Base-by-base conservation (phyloP, 2,888 invertebrate genomes). In the Allolobophora icterica region DNA sequence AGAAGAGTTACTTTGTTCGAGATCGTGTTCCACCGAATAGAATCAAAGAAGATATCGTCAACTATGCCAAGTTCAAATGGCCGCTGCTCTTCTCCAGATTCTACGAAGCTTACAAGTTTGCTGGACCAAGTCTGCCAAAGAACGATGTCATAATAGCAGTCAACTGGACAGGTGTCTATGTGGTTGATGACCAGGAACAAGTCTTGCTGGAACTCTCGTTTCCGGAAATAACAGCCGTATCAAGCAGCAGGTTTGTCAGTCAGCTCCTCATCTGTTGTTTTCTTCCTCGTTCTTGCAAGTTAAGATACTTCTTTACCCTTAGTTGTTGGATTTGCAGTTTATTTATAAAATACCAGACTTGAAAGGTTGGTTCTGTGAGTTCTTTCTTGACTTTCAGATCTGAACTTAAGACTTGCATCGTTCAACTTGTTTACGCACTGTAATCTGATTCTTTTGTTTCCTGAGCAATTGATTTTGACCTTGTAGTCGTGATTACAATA, bases 131-230 rank as follows among this genome's bases (percentile, higher is more conserved):
- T 96, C 96, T 99, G 93, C 99, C 99, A n/a, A 99, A 99, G 96
- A 99, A 99, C 95, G 99, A 99, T 96, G 99, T 99, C 15, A 99
- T 99, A 92, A 99, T 99, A 94, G 99, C 99, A 4, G 99, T 99
- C 1, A 99, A 99, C 95, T 99, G 99, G 99, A 99, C 99, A 0
- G 99, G 99, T 52, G 98, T 99, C 83, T 99, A 99, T 95, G 99
- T 99, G 0, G 99, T 99, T 0, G 99, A 99, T 95, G 99, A 99
- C 95, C 98, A 99, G 95, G 99, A 99, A 95, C 99, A 99, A 96
- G 99, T 99, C 89, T 96, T 99, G 90, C 96, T 99, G 93, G 99
- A 99, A 96, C 96, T 99, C 91, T 98, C 99, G 89, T 99, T 99
- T 96, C 99, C 99, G n/a, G 99, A 99, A 96, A 98, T 99, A 91